phyloP scores from a whole-genome alignment of 2,888 invertebrate species.

The Zhuqinia jingwanae region DNA sequence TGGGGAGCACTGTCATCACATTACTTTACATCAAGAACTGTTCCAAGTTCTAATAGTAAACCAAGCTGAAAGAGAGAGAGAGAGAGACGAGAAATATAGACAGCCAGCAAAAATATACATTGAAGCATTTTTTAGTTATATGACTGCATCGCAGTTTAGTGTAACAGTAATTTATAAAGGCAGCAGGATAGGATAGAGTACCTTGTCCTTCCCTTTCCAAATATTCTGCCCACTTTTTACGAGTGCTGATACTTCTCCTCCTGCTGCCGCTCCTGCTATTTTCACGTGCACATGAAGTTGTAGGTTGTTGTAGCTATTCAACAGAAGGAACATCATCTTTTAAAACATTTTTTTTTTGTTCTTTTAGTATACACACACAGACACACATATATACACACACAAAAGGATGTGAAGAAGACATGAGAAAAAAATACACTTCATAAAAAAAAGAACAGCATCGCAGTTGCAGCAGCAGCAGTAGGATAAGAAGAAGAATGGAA shows the following conservation, averaged over 20 bases:
- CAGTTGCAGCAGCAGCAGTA: no score
- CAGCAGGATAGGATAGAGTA: background rate
- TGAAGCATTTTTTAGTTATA: background rate
- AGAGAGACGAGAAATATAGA: no score
- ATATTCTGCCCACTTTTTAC: background rate
- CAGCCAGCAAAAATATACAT: background rate
- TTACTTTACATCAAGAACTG: slow-evolving; percentile 34
- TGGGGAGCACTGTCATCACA: slow-evolving; percentile 63
- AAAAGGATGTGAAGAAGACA: background rate
- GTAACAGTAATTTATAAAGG: no score
- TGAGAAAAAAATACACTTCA: background rate
- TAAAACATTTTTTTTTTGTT: background rate
- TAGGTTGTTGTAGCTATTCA: no score
- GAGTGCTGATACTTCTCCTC: background rate
- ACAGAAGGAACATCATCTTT: background rate
- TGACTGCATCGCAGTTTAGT: background rate
- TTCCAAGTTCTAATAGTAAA: background rate
- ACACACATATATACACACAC: no score
- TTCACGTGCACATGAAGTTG: background rate
- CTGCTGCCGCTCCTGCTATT: background rate
- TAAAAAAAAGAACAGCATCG: background rate
- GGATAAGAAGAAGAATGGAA: slow-evolving; percentile 1
- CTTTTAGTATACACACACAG: no score
- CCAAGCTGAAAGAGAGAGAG: background rate
- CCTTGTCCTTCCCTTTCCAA: background rate